Base-by-base conservation (phyloP, 1,140 invertebrate genomes). In the Papilio aristodemus region DNA sequence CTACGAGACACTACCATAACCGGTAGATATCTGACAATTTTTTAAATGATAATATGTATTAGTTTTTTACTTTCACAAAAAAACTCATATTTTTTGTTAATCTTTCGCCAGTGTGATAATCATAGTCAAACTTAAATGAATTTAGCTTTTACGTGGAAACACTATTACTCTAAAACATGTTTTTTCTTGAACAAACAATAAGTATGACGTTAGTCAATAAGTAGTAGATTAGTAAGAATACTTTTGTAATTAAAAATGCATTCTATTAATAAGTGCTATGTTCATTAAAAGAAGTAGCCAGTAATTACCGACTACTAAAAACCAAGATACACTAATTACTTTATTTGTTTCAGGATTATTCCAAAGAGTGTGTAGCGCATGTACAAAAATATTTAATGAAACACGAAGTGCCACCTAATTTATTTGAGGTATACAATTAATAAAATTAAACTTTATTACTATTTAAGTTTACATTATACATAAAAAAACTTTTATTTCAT, bases 361-460 rank as follows among this genome's bases (percentile, higher is more conserved):
- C 98, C 69, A 97, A 97, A 93, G 97, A 98, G 89, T 97, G 98
- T 72, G 97, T 99, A 78, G 95, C 97, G 79, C 97, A 98, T 93
- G 98, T 99, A 83, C 98, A 99, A 92, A 98, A 98, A 91, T 97
- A 98, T 94, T 94, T 99, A 89, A 97, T 98, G 94, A 98, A 98
- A 94, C 97, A 98, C 92, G 97, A 98, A 94, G 96, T 99, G 86
- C 97, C 98, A 80, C 94, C 97, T 84, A 96, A 97, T 94, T 95
- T 99, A 90, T 99, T 99, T 94, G 98, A 99, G 95, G 98, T 99
- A 93, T 92, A 54, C 74, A 41, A 60, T 22, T 63, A 59, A 62
- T 32, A 32, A 54, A 9, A 22, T 10, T 10, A 19, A 10, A 19
- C 19, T 50, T 11, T 22, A 50, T 4, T 10, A 17, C 17, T 9